Evolutionary conservation across 2,888 invertebrate species (phyloP).

Genomic region (Periphyllus acericola): DNA sequence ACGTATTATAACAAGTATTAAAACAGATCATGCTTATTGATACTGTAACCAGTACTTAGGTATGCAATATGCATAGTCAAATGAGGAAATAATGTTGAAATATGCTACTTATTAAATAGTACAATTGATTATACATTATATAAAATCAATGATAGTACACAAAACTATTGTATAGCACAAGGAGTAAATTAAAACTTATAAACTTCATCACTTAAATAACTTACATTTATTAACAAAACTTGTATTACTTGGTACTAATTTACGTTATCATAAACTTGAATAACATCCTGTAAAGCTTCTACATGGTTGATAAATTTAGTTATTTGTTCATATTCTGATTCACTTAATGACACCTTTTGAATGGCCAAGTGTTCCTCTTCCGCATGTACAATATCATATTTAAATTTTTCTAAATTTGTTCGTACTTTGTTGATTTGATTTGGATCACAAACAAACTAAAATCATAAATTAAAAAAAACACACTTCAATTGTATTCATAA

Average conservation of each 20-base stretch:
- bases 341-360: constrained; percentile 68
- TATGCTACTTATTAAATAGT: no score
- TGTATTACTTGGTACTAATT: constrained; percentile 64
- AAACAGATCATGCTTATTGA: no score
- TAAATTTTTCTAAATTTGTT: constrained; percentile 68
- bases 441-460: constrained; percentile 73
- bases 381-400: constrained; percentile 69
- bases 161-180: no score
- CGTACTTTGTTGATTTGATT: constrained; percentile 69
- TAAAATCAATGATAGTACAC: no score
- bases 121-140: no score
- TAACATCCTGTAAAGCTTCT: constrained; percentile 71
- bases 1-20: no score
- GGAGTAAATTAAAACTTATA: no score
- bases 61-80: no score
- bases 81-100: no score
- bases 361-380: constrained; percentile 70
- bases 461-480: constrained; percentile 61
- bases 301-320: constrained; percentile 70
- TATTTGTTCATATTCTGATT: constrained; percentile 69
- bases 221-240: no score
- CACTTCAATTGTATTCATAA: neutral
- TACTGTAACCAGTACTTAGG: no score
- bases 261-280: constrained; percentile 73
- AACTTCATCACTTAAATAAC: no score